phyloP scores from a whole-genome alignment of 2,113 vertebrate species.

The Gopherus evgoodei region DNA sequence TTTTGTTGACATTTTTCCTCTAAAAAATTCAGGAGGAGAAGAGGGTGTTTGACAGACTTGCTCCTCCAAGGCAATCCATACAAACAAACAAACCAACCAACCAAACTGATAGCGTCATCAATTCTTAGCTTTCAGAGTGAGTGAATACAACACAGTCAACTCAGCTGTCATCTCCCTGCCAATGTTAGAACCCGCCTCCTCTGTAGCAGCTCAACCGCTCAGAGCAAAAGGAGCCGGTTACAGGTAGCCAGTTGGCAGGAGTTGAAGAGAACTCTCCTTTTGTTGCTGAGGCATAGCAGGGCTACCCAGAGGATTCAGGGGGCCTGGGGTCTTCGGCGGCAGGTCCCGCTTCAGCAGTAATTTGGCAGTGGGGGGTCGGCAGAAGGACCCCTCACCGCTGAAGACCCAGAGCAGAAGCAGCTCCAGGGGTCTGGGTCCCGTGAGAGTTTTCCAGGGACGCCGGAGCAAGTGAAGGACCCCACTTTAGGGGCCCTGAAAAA shows the following conservation, averaged over 20 bases:
- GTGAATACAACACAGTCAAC: not conserved
- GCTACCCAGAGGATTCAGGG: too few species aligned
- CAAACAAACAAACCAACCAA: not conserved
- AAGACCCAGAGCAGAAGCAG: too few species aligned
- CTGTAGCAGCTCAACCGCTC: not conserved
- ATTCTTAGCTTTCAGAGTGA: not conserved
- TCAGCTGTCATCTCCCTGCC: not conserved
- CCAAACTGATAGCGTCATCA: rapidly evolving
- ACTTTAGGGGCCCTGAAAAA: too few species aligned
- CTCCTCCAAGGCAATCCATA: not conserved
- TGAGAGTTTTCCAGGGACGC: too few species aligned
- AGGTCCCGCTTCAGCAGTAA: too few species aligned
- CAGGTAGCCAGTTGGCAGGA: not conserved
- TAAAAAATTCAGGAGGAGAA: not conserved
- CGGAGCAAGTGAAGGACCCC: too few species aligned
- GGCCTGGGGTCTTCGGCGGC: too few species aligned
- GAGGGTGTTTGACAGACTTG: not conserved
- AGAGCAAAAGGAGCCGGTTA: not conserved
- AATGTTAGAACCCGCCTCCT: not conserved
- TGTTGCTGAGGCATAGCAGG: not conserved
- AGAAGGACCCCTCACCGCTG: too few species aligned
- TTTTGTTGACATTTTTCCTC: not conserved
- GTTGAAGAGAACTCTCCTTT: not conserved
- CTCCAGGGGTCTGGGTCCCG: too few species aligned
- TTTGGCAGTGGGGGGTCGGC: too few species aligned